phyloP scores from a whole-genome alignment of 1,140 invertebrate genomes.

The Heterodera carotae region DNA sequence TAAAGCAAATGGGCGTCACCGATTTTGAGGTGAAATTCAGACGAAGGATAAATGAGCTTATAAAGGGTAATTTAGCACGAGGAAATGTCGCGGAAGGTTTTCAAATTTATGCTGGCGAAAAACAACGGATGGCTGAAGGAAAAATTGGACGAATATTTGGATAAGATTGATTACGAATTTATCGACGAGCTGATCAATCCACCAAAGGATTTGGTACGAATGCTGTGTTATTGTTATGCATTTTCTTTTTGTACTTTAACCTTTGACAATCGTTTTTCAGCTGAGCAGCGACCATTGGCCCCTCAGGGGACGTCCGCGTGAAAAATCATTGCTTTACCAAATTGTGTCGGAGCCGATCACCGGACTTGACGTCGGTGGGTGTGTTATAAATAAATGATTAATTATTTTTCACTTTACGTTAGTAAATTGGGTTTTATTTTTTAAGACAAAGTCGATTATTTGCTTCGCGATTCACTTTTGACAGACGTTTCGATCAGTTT shows the following conservation, averaged over 20 bases:
- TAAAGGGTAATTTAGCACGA: constrained; percentile 39
- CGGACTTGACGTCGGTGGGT: constrained; percentile 45
- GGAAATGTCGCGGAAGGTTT: constrained; percentile 31
- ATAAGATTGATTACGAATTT: constrained; percentile 36
- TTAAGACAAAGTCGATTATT: constrained; percentile 45
- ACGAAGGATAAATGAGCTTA: not conserved
- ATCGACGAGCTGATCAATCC: constrained; percentile 47
- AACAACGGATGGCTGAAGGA: constrained; percentile 37
- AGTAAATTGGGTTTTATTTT: constrained; percentile 25
- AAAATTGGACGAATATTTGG: constrained; percentile 38
- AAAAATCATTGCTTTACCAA: constrained; percentile 48
- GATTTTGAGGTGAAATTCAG: not conserved
- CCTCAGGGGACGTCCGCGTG: constrained; percentile 33
- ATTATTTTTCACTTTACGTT: too few species aligned
- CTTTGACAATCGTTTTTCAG: constrained; percentile 27
- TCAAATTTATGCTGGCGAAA: constrained; percentile 30
- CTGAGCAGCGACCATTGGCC: constrained; percentile 39
- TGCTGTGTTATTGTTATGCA: not conserved
- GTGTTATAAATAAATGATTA: not conserved
- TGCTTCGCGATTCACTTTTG: constrained; percentile 30
- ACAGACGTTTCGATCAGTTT: constrained; percentile 35
- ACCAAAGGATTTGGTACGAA: constrained; percentile 35
- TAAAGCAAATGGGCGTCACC: constrained; percentile 37
- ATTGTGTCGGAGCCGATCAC: constrained; percentile 35
- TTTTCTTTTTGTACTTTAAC: too few species aligned